Evolutionary conservation across 2,797 vertebrate species (phyloP), one percentile per base, ranked within the genome.

Genomic region (Mormyrus hasselquistii): DNA sequence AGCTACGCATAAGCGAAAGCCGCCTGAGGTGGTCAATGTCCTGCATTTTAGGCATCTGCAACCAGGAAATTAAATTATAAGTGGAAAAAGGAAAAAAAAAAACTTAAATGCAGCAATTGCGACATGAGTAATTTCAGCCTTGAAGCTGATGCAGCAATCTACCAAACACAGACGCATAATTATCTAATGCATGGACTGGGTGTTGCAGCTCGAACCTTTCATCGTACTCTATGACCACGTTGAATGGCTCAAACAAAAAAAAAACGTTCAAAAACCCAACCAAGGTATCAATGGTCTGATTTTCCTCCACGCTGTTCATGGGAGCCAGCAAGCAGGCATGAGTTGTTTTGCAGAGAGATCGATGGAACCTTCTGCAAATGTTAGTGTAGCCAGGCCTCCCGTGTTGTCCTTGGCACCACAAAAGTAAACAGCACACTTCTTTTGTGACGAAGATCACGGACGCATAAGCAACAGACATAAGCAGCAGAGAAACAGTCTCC

Each of bases 401-500:
- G 88, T 93, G 92, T 93, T 93, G 92, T 90, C 90, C 90, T 94
- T 94, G 94, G 92, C 91, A 90, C 0, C 9, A 57, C 89, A 73
- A 89, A 83, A 87, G 90, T 94, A 94, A 94, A 94, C 91, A 94
- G 91, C 92, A 92, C 89, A 88, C 29, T 89, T 92, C 92, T 91
- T 93, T 91, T 90, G 93, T 94, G 92, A 93, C 91, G 92, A 87
- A 93, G 92, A 92, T 91, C 87, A 86, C 92, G 91, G 94, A 92
- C 91, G 92, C 57, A 91, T 86, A 90, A 91, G 89, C 53, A 14
- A 83, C 86, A 38, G 85, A 86, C 12, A 55, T 57, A 59, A 38
- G 50, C 85, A 57, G 16, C 1, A 25, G 34, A 89, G 86, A 91
- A 90, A 92, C 88, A 84, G 89, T 57, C 89, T 89, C 87, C 91